Evolutionary conservation across 23 tunicate species (phyloP), one percentile per base, ranked within the genome.

Genomic region (Halocynthia aurantium): DNA sequence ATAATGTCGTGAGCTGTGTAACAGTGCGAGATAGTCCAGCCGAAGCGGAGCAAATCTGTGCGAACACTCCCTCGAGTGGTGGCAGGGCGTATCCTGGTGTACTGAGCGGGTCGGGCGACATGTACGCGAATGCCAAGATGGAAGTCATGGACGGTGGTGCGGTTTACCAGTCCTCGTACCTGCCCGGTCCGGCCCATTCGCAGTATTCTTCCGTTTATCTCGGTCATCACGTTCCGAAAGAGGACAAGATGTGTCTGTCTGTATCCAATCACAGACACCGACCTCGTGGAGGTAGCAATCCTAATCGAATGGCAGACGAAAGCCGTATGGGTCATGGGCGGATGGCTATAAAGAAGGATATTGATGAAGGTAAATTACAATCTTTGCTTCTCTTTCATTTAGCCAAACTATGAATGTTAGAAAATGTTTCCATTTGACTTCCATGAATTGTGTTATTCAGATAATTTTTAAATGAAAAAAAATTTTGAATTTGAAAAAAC

Each of bases 21-120:
- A 85, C 90, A 50, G 90, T 85, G 12, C 82, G 90, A 8, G 90
- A 85, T 76, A 80, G 85, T 60, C 96, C 96, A 11, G 76, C 76
- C 58, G 96, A 89, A 6, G 85, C 51, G 2, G 96, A 89, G 22
- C 83, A 73, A 50, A 57, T 49, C 62, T 73, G 51, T 71, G 22
- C 64, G 21, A 52, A 58, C 22, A 71, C 79, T 57, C 84, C 90
- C 5, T 56, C n/a, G 40, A 78, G 40, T 8, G 15, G 82, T 0
- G 61, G 90, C 8, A 80, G 73, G 57, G 52, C 56, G 75, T 31
- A 31, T 31, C 44, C 44, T 31, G 44, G 44, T 31, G 44, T 31
- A 31, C 44, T 31, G 44, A 31, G 44, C 72, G 58, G 52, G n/a
- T 44, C 61, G 61, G 51, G n/a, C 13, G 76, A n/a, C 11, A 72